Base-by-base conservation (phyloP, 2,888 invertebrate species). In the Aphidoletes aphidimyza region DNA sequence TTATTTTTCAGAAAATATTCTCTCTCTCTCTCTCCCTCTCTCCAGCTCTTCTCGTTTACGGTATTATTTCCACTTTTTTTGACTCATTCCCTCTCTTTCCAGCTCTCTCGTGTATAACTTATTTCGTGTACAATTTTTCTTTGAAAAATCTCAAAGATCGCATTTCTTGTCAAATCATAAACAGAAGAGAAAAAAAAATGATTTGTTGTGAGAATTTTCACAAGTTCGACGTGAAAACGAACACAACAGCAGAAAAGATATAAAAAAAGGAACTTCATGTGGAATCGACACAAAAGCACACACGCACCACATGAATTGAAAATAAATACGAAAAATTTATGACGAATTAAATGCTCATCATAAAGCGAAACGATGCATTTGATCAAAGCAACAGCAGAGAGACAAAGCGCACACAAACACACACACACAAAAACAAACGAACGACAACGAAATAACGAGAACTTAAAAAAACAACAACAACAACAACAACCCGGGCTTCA, bases 181-280 rank as follows among this genome's bases (percentile, higher is more conserved):
- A 47, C 47, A 19, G 17, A 9, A 14, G 8, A 19, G 19, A 47
- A 69, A 69, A 84, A 69, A 84, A 84, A 39, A 84, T 84, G 84
- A 84, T 84, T 84, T 84, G 78, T 78, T 84, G 84, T 84, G 84
- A 78, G 84, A 84, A 84, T 83, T 83, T 47, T 83, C 34, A 47
- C 47, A 83, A 34, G 45, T 83, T 45, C 47, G 17, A 69, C 2
- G 69, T 69, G 69, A 54, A 54, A 54, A 34, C 34, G 19, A 30
- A 34, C 14, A 69, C 17, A 69, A 69, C n/a, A 22, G 14, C 6
- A 54, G 22, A 22, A 3, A 22, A 30, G 30, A 30, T 2, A 6
- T 30, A 5, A 69, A 30, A 30, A 69, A 69, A 69, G n/a, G 34
- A 3, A 30, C 26, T 30, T 69, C 8, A 69, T 30, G 14, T 9